Percentiles rank a stretch among this genome's conserved stretches.
These are phyloP conservation scores for Mnemiopsis leidyi DNA, from an alignment of 37 sponge, comb jelly and placozoan genomes.

Conservation along the genomic window DNA sequence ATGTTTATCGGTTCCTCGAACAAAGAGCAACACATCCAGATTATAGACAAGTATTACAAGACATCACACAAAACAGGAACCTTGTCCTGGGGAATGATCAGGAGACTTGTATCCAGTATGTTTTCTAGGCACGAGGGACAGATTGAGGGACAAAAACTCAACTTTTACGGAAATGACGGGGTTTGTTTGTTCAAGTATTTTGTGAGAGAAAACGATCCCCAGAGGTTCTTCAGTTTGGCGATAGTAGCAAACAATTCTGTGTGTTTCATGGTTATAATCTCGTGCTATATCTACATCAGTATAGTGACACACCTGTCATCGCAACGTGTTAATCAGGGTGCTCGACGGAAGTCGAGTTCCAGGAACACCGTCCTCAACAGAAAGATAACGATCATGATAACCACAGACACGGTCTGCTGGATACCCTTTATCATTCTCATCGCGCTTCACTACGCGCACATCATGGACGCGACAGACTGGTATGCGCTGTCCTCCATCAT, in stretches of 20 bases:
- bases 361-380: background rate
- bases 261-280: background rate
- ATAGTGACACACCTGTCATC: background rate
- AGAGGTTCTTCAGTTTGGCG: background rate
- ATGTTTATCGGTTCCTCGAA: background rate
- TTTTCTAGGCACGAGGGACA: background rate
- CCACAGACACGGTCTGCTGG: background rate
- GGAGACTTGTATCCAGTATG: background rate
- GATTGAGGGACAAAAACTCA: background rate
- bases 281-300: background rate
- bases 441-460: background rate
- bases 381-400: background rate
- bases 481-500: background rate
- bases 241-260: background rate
- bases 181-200: conserved; percentile 22
- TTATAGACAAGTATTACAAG: background rate
- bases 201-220: background rate
- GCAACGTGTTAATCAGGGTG: background rate
- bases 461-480: background rate
- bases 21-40: background rate
- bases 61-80: background rate
- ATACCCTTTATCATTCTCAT: background rate
- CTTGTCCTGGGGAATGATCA: conserved; percentile 8
- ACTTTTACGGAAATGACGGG: conserved; percentile 1
- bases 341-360: background rate